Percentiles rank a stretch among this genome's conserved stretches.
Conservation (phyloP, 2,113 vertebrate species). For the Butorides virescens region DNA sequence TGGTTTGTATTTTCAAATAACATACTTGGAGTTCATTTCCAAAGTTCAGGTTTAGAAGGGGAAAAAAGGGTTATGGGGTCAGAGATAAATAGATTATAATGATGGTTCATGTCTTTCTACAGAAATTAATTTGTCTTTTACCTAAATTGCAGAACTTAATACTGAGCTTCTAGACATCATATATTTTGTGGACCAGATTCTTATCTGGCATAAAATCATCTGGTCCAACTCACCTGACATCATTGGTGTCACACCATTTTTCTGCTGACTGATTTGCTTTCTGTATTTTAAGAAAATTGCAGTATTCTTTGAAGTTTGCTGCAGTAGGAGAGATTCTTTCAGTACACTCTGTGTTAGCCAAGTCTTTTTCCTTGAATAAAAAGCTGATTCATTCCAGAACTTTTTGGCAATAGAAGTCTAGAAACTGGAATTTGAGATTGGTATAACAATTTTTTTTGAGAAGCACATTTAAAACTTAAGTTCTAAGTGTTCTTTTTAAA, state of each 20-base stretch:
- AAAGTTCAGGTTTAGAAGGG: neutral
- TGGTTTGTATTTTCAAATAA: neutral
- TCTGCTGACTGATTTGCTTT: neutral
- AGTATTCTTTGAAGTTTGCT: neutral
- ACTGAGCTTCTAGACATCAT: neutral
- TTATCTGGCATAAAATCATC: neutral
- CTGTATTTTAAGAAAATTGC: neutral
- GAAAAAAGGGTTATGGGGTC: neutral
- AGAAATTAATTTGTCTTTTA: neutral
- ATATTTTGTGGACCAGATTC: neutral
- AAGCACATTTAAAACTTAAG: neutral
- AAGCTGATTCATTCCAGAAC: neutral
- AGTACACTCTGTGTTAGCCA: neutral
- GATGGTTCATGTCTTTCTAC: neutral
- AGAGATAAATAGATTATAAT: neutral
- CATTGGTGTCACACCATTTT: neutral
- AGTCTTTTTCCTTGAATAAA: neutral
- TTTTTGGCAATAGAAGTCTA: neutral
- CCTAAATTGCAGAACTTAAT: neutral
- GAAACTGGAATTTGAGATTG: neutral
- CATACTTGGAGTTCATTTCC: accelerated
- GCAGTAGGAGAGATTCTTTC: neutral
- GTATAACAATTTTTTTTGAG: neutral
- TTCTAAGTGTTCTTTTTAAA: neutral
- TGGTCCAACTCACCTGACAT: neutral